Conservation (phyloP, 2,113 vertebrate species). For the Tenebrosternarchus preto region DNA sequence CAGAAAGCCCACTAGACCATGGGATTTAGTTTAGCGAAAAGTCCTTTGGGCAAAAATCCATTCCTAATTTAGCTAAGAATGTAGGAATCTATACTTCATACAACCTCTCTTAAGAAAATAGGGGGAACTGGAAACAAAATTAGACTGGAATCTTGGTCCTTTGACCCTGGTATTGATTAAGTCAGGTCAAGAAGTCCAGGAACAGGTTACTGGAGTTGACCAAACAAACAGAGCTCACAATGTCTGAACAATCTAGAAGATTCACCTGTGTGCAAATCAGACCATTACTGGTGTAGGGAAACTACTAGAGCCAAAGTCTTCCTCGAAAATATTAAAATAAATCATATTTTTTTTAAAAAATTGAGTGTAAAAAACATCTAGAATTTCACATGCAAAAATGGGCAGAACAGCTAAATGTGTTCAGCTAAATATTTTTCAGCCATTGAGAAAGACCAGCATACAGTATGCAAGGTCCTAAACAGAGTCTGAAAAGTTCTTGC, state of each 20-base stretch:
- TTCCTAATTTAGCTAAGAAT: conserved; percentile 42
- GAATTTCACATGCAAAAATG: not conserved
- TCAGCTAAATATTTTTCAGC: too few species aligned
- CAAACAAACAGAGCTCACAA: not conserved
- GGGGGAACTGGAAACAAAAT: conserved; percentile 58
- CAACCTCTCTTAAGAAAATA: conserved; percentile 25
- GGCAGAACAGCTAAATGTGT: too few species aligned
- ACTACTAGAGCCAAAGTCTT: not conserved
- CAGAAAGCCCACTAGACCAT: conserved; percentile 17
- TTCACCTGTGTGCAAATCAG: not conserved
- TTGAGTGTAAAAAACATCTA: not conserved
- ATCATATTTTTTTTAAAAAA: not conserved
- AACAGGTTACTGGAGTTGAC: not conserved
- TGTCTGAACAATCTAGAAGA: not conserved
- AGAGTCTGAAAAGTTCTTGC: too few species aligned
- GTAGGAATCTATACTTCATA: conserved; percentile 57
- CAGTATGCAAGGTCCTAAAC: too few species aligned
- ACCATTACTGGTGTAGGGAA: not conserved
- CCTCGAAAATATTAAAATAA: not conserved
- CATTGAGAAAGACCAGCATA: too few species aligned
- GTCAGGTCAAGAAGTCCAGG: conserved; percentile 14
- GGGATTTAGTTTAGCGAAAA: conserved; percentile 28
- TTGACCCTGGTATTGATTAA: conserved; percentile 58
- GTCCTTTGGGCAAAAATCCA: conserved; percentile 43
- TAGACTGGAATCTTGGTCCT: conserved; percentile 47